Percentiles rank a stretch among this genome's conserved stretches.
These are phyloP conservation scores for Homarus americanus DNA, from an alignment of 1,140 invertebrate species.

Conservation along the genomic window DNA sequence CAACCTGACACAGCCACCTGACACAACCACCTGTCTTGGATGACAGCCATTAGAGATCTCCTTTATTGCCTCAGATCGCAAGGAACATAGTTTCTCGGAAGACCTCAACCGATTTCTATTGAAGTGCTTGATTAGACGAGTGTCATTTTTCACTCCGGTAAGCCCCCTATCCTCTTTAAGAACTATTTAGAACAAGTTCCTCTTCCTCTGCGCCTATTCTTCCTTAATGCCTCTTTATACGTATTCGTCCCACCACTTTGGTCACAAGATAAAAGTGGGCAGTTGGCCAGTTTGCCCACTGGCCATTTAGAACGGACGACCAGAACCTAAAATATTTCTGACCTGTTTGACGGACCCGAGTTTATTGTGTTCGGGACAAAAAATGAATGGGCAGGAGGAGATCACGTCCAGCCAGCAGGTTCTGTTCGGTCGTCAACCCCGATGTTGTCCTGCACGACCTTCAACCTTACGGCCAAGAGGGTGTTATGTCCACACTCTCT, in stretches of 20 bases:
- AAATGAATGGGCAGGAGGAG: conserved; percentile 5
- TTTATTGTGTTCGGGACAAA: background rate
- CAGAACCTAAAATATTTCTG: conserved; percentile 12
- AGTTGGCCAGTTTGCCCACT: conserved; percentile 17
- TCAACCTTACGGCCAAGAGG: background rate
- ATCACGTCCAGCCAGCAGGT: background rate
- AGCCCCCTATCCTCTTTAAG: background rate
- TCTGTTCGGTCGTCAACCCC: background rate
- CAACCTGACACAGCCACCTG: background rate
- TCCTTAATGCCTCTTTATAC: background rate
- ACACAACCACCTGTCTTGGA: background rate
- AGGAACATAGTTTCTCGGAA: background rate
- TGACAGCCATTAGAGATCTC: background rate
- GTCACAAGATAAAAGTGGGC: background rate
- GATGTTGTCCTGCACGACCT: background rate
- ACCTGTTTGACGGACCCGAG: background rate
- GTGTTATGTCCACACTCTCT: background rate
- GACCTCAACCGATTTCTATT: conserved; percentile 4
- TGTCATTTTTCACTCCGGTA: background rate
- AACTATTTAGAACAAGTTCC: background rate
- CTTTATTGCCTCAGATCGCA: background rate
- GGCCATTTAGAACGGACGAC: background rate
- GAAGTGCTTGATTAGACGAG: background rate
- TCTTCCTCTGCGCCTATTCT: background rate
- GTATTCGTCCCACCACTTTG: background rate